A percentile compares a stretch with the other conserved stretches of the same genome.
phyloP scores from a whole-genome alignment of 1,140 invertebrate genomes.

The Hesperophylax magnus region DNA sequence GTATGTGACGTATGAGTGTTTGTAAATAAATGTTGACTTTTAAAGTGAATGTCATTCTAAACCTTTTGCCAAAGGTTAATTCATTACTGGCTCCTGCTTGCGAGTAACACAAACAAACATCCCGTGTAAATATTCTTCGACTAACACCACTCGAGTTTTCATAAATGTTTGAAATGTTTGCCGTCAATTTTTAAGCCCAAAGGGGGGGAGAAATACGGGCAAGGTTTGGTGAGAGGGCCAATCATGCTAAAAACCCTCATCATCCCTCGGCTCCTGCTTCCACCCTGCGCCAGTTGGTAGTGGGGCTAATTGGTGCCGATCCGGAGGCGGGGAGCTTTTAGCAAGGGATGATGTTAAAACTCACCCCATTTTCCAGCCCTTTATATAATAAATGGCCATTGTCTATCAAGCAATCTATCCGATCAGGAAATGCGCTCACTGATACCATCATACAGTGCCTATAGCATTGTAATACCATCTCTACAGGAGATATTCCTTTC shows the following conservation, averaged over 20 bases:
- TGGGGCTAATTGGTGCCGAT: constrained; percentile 10
- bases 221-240: constrained; percentile 20
- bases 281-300: background rate
- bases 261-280: background rate
- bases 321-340: background rate
- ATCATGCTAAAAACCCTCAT: constrained; percentile 18
- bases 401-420: background rate
- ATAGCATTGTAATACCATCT: no score
- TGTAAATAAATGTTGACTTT: no score
- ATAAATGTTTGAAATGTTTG: constrained; percentile 7
- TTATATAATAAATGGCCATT: constrained; percentile 6
- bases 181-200: constrained; percentile 6
- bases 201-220: background rate
- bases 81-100: background rate
- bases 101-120: background rate
- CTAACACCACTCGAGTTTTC: background rate
- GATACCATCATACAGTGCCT: background rate
- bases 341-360: constrained; percentile 16
- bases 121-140: background rate
- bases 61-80: constrained; percentile 1
- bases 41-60: background rate
- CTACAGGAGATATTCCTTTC: no score
- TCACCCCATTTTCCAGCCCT: constrained; percentile 17
- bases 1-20: no score
- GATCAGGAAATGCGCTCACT: background rate